Conservation (phyloP, 2,888 invertebrate genomes). For the Campoletis raptor region DNA sequence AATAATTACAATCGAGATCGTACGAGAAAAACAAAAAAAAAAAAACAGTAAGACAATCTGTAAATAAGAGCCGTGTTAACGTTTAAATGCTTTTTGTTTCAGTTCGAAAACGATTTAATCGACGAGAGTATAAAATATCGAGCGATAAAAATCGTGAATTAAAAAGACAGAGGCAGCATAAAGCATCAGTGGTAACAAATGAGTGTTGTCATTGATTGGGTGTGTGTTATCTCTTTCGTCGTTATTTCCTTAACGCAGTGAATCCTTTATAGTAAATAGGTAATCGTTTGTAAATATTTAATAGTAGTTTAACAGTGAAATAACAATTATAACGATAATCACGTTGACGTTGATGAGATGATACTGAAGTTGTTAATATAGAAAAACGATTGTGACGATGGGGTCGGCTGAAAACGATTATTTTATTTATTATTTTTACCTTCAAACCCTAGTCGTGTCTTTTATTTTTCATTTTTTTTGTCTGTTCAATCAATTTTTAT, state of each 20-base stretch:
- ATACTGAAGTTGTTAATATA: slow-evolving; percentile 28
- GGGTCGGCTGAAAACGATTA: slow-evolving; percentile 12
- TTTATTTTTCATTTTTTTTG: slow-evolving; percentile 11
- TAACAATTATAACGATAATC: slow-evolving; percentile 65
- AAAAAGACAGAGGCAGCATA: slow-evolving; percentile 47
- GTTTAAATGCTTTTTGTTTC: slow-evolving; percentile 39
- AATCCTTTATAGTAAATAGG: slow-evolving; percentile 9
- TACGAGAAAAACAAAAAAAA: not conserved
- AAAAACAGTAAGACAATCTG: not conserved
- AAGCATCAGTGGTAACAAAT: slow-evolving; percentile 65
- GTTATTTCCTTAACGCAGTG: not conserved
- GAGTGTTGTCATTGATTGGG: slow-evolving; percentile 36
- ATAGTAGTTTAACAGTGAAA: slow-evolving; percentile 62
- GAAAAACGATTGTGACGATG: slow-evolving; percentile 51
- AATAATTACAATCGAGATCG: slow-evolving; percentile 2
- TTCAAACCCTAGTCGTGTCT: slow-evolving; percentile 9
- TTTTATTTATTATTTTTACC: slow-evolving; percentile 26
- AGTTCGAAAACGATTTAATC: slow-evolving; percentile 37
- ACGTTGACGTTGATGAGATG: slow-evolving; percentile 44
- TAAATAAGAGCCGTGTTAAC: slow-evolving; percentile 7
- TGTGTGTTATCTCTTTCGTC: slow-evolving; percentile 22
- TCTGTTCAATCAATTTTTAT: slow-evolving; percentile 4
- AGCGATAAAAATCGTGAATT: slow-evolving; percentile 17
- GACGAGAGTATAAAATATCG: slow-evolving; percentile 12
- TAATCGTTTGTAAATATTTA: slow-evolving; percentile 58